These are phyloP conservation scores for Eremophila alpestris DNA, from an alignment of 2,797 vertebrate genomes.

Conservation along the genomic window DNA sequence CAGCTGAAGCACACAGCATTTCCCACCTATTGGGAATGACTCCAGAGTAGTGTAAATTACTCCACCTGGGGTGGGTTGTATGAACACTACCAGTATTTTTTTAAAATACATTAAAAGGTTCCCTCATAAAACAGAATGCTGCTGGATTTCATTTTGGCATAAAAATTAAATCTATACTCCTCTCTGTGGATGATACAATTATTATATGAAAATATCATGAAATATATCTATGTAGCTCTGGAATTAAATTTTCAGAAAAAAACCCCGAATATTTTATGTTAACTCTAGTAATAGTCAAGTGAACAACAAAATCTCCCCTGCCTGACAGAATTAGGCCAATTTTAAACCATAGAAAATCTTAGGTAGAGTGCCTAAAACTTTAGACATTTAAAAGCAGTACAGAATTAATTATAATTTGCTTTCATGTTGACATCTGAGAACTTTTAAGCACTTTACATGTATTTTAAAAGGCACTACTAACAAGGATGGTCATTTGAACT, in stretches of 20 bases:
- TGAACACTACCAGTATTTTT: neutral
- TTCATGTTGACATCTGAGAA: neutral
- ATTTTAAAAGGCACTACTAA: neutral
- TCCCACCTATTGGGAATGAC: neutral
- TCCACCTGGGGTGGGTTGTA: neutral
- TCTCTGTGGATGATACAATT: neutral
- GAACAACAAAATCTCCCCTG: neutral
- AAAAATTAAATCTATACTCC: neutral
- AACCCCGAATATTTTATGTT: neutral
- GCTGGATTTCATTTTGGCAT: neutral
- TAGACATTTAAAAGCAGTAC: neutral
- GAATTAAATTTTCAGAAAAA: neutral
- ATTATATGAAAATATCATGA: neutral
- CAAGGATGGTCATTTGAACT: neutral
- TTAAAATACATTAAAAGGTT: neutral
- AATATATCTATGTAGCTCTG: neutral
- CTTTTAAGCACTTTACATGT: neutral
- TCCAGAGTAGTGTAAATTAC: neutral
- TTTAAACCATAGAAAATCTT: neutral
- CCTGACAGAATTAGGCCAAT: neutral
- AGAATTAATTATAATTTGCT: neutral
- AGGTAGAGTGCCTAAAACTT: neutral
- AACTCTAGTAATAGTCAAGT: neutral
- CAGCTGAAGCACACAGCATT: neutral
- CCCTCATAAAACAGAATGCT: neutral